Percentiles rank a stretch among this genome's conserved stretches.
Evolutionary conservation across 2,888 invertebrate genomes (phyloP).

Genomic region (Ecliptopera silaceata): DNA sequence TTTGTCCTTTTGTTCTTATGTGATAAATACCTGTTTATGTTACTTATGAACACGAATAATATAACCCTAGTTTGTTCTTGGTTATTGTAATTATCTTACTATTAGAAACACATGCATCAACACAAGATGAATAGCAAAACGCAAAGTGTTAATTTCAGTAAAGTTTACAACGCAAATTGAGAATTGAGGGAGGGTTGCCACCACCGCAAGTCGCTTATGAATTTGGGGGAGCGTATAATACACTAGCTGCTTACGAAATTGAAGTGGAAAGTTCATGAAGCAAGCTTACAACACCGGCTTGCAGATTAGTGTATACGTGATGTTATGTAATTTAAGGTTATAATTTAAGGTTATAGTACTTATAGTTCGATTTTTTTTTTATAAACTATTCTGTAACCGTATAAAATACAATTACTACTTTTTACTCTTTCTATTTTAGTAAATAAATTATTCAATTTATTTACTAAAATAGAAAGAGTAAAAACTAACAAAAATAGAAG

Average conservation of each 20-base stretch:
- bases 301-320: background rate
- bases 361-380: too few relatives aligned
- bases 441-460: too few relatives aligned
- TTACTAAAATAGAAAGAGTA: too few relatives aligned
- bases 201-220: conserved; percentile 35
- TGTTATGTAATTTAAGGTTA: background rate
- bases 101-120: conserved; percentile 3
- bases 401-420: too few relatives aligned
- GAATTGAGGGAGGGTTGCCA: conserved; percentile 41
- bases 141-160: conserved; percentile 43
- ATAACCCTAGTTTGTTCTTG: too few relatives aligned
- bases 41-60: too few relatives aligned
- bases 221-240: conserved; percentile 41
- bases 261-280: conserved; percentile 30
- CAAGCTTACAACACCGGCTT: background rate
- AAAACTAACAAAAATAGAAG: too few relatives aligned
- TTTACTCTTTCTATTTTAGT: too few relatives aligned
- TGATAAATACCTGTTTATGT: too few relatives aligned
- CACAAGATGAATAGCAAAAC: conserved; percentile 32
- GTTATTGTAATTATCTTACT: background rate
- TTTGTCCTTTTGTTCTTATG: too few relatives aligned
- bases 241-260: conserved; percentile 35
- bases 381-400: too few relatives aligned
- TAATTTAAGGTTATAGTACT: too few relatives aligned
- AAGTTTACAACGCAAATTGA: conserved; percentile 43